Conservation (phyloP, 2,797 vertebrate genomes). For the Merluccius polli region DNA sequence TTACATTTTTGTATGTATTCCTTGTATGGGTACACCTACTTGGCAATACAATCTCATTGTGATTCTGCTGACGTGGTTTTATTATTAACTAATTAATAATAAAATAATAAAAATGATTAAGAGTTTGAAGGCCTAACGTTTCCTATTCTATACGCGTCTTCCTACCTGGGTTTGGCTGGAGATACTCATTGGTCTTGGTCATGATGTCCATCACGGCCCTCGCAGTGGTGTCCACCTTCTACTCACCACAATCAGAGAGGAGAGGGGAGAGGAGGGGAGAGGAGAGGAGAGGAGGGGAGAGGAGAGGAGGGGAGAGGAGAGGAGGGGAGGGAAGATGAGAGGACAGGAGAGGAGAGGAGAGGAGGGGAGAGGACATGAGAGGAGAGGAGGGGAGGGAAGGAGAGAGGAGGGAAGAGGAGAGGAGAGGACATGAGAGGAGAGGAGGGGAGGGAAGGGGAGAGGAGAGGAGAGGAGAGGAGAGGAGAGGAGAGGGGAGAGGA, state of each 20-base stretch:
- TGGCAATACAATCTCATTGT: no score
- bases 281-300: not conserved
- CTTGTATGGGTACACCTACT: no score
- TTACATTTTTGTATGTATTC: no score
- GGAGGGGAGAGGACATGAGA: no score
- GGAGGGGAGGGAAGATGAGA: not conserved
- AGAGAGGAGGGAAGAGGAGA: not conserved
- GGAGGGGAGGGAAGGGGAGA: no score
- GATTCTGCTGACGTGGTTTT: no score
- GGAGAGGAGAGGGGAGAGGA: no score
- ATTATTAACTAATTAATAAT: no score
- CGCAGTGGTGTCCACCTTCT: slow-evolving; percentile 92
- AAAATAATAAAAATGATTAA: no score
- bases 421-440: no score
- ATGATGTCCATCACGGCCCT: slow-evolving; percentile 95
- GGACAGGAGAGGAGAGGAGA: not conserved
- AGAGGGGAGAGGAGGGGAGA: slow-evolving; percentile 24
- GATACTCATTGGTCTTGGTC: slow-evolving; percentile 94
- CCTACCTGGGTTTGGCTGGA: slow-evolving; percentile 97
- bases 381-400: no score
- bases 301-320: not conserved
- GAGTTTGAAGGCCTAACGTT: not conserved
- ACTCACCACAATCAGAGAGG: slow-evolving; percentile 36
- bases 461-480: no score
- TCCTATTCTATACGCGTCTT: not conserved